A percentile compares a stretch with the other conserved stretches of the same genome.
phyloP scores from a whole-genome alignment of 2,113 vertebrate genomes.

The Osmerus eperlanus region DNA sequence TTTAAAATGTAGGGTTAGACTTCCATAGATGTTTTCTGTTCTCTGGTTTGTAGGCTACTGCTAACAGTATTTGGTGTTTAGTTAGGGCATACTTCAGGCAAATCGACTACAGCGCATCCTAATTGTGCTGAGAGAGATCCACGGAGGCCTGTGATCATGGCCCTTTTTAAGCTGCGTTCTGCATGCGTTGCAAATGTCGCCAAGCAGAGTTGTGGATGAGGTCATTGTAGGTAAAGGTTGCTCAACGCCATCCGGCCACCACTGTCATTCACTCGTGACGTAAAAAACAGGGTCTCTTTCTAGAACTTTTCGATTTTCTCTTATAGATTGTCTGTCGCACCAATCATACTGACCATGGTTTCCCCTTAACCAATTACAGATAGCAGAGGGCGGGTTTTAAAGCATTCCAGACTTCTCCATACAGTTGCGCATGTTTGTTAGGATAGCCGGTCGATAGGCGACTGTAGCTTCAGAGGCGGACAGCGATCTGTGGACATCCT shows the following conservation, averaged over 20 bases:
- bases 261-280: slow-evolving; percentile 32
- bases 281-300: slow-evolving; percentile 24
- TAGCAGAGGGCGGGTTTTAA: slow-evolving; percentile 43
- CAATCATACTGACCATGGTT: slow-evolving; percentile 47
- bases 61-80: too few relatives aligned
- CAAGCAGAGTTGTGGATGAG: too few relatives aligned
- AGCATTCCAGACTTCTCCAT: slow-evolving; percentile 25
- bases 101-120: too few relatives aligned
- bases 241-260: background rate
- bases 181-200: too few relatives aligned
- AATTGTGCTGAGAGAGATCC: too few relatives aligned
- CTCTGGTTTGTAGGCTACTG: too few relatives aligned
- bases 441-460: slow-evolving; percentile 32
- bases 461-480: slow-evolving; percentile 47
- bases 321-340: slow-evolving; percentile 48
- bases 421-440: slow-evolving; percentile 44
- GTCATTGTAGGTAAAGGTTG: too few relatives aligned
- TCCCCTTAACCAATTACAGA: slow-evolving; percentile 53
- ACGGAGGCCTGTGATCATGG: too few relatives aligned
- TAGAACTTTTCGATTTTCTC: slow-evolving; percentile 71
- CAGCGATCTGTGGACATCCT: slow-evolving; percentile 65
- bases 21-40: too few relatives aligned
- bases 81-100: too few relatives aligned
- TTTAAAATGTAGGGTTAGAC: too few relatives aligned
- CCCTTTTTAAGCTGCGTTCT: too few relatives aligned